Evolutionary conservation across 2,888 invertebrate genomes (phyloP).

Genomic region (Sabellastarte sp.): DNA sequence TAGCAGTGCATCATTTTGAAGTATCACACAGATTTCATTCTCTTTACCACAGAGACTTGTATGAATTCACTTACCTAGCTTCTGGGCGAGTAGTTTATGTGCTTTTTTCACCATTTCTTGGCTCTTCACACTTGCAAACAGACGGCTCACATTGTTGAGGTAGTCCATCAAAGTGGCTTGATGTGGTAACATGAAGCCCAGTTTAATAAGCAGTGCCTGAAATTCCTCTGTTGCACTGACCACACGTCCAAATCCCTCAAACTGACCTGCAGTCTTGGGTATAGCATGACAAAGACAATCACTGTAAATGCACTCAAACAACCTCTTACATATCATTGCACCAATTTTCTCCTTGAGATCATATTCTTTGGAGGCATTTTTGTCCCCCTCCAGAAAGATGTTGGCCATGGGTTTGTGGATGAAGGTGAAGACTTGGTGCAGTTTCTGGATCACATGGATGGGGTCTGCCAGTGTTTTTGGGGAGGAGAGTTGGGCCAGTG

Average conservation of each 20-base stretch:
- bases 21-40: too few relatives aligned
- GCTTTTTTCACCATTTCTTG: conserved; percentile 25
- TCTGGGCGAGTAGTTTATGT: conserved; percentile 24
- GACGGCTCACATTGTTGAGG: conserved; percentile 28
- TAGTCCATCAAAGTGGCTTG: conserved; percentile 24
- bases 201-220: conserved; percentile 15
- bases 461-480: conserved; percentile 15
- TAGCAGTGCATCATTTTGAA: too few relatives aligned
- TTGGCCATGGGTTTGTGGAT: conserved; percentile 19
- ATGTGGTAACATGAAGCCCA: conserved; percentile 18
- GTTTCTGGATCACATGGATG: conserved; percentile 24
- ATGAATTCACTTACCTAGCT: too few relatives aligned
- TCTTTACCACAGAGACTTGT: too few relatives aligned
- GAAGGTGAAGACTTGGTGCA: conserved; percentile 23
- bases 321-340: conserved; percentile 8
- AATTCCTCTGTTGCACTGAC: conserved; percentile 24
- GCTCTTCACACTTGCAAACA: conserved; percentile 28
- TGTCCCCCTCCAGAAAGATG: conserved; percentile 5
- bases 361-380: neutral
- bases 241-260: conserved; percentile 20
- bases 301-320: conserved; percentile 27
- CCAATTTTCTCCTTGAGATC: conserved; percentile 17
- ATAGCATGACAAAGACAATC: conserved; percentile 26
- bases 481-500: neutral
- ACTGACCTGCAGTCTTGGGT: conserved; percentile 18